A percentile compares a stretch with the other conserved stretches of the same genome.
These are phyloP conservation scores for Sebastes nivosus DNA, from an alignment of 2,797 vertebrate genomes.

Conservation along the genomic window DNA sequence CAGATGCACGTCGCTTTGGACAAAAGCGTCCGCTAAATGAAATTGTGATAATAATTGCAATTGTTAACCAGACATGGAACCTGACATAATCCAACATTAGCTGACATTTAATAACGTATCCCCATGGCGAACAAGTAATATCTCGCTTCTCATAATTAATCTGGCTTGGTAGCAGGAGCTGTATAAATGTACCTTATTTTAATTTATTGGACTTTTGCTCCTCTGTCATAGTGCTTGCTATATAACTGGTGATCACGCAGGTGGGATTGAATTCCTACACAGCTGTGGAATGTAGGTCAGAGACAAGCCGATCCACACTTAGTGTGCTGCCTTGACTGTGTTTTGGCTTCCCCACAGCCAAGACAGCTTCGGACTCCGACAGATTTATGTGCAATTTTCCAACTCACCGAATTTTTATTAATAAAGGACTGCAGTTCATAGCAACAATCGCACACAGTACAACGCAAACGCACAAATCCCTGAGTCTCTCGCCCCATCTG, in stretches of 20 bases:
- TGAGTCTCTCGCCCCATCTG: not conserved
- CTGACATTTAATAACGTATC: not conserved
- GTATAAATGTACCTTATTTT: not conserved
- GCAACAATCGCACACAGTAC: not conserved
- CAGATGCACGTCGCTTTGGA: too few relatives aligned
- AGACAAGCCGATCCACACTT: not conserved
- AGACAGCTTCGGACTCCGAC: slow-evolving; percentile 29
- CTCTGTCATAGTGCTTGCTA: not conserved
- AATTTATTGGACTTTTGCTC: not conserved
- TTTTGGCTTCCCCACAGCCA: slow-evolving; percentile 36
- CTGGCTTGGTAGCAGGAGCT: not conserved
- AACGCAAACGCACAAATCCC: slow-evolving; percentile 1
- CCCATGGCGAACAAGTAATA: not conserved
- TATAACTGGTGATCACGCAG: slow-evolving; percentile 6
- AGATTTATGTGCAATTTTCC: slow-evolving; percentile 71
- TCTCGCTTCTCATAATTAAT: not conserved
- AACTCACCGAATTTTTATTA: slow-evolving; percentile 55
- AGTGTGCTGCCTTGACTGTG: not conserved
- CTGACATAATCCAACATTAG: not conserved
- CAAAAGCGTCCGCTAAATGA: too few relatives aligned
- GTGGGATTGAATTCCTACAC: slow-evolving; percentile 23
- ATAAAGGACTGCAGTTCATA: slow-evolving; percentile 34
- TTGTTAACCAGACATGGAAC: not conserved
- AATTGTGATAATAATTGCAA: too few relatives aligned
- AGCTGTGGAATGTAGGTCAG: slow-evolving; percentile 44